Base-by-base conservation (phyloP, 2,888 invertebrate species). In the Scaptomyza caliginosa region DNA sequence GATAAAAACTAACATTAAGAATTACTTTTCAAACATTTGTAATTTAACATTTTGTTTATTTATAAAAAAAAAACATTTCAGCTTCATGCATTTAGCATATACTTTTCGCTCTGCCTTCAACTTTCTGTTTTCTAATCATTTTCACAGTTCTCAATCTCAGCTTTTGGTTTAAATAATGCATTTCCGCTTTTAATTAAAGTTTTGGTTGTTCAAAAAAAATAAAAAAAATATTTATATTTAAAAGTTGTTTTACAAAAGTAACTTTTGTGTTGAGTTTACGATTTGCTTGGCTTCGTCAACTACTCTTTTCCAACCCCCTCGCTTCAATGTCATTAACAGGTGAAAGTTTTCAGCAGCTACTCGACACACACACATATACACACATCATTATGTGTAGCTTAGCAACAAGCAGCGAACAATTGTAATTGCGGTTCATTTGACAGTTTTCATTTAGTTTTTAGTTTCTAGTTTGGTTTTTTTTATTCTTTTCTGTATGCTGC, bases 161-260 rank as follows among this genome's bases (percentile, higher is more conserved):
- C 42, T 50, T 68, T 74, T 71, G 62, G 72, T 73, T 83, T 83
- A 67, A 77, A 81, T 73, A 75, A 84, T 81, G 65, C 70, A 75
- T 81, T 84, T 81, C 74, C 74, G 69, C 65, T 81, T 84, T 81
- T 81, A 84, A 81, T 81, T 84, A 81, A 81, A 81, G 78, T 84
- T 81, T 76, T 67, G 76, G 81, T 76, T 81, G 77, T 63, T 63
- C 55, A 26, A 75, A 81, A 70, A 71, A 72, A 72, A 75, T 60
- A 63, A 21, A 28, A 51, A 1, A 26, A 26, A 24, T 24, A 67
- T n/a, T n/a, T n/a, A n/a, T n/a, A n/a, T n/a, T n/a, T n/a, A 81
- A 17, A 45, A 70, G 58, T 58, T 73, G 43, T 21, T 63, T 62
- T 28, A 45, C 57, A 63, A 74, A 68, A 74, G 75, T 71, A 50